phyloP scores from a whole-genome alignment of 1,140 invertebrate genomes.

The Vanessa tameamea region DNA sequence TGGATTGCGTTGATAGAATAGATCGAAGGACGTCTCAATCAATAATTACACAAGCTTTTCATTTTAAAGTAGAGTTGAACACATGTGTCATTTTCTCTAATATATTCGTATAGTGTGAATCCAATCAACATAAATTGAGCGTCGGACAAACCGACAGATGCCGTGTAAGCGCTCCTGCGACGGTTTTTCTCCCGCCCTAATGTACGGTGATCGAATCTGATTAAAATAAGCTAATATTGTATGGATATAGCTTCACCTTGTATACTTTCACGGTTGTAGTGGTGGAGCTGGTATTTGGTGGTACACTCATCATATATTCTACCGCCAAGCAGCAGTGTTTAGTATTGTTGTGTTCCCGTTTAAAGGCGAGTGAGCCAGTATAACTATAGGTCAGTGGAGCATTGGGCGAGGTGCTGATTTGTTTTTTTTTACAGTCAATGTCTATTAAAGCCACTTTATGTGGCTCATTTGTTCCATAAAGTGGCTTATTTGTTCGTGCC shows the following conservation, averaged over 20 bases:
- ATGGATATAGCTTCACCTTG: constrained; percentile 45
- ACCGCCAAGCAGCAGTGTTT: too few relatives aligned
- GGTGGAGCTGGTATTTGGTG: too few relatives aligned
- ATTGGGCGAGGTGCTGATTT: too few relatives aligned
- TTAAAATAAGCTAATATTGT: constrained; percentile 51
- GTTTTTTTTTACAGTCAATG: too few relatives aligned
- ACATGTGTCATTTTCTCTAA: constrained; percentile 43
- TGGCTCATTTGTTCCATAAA: too few relatives aligned
- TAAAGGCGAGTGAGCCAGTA: too few relatives aligned
- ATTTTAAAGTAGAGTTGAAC: constrained; percentile 20
- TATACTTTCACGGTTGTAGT: background rate
- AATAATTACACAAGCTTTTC: background rate
- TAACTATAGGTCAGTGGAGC: too few relatives aligned
- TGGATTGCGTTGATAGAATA: too few relatives aligned
- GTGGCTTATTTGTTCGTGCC: too few relatives aligned
- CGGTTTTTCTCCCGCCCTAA: constrained; percentile 70
- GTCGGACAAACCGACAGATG: constrained; percentile 62
- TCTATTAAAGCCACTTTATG: too few relatives aligned
- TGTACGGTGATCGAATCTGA: constrained; percentile 67
- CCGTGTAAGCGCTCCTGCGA: constrained; percentile 74
- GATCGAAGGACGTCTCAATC: background rate
- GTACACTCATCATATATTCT: too few relatives aligned
- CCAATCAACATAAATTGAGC: constrained; percentile 74
- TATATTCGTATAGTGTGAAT: constrained; percentile 55
- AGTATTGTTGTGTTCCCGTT: too few relatives aligned